A percentile compares a stretch with the other conserved stretches of the same genome.
phyloP scores from a whole-genome alignment of 2,797 vertebrate genomes.

The Eidolon dupreanum region DNA sequence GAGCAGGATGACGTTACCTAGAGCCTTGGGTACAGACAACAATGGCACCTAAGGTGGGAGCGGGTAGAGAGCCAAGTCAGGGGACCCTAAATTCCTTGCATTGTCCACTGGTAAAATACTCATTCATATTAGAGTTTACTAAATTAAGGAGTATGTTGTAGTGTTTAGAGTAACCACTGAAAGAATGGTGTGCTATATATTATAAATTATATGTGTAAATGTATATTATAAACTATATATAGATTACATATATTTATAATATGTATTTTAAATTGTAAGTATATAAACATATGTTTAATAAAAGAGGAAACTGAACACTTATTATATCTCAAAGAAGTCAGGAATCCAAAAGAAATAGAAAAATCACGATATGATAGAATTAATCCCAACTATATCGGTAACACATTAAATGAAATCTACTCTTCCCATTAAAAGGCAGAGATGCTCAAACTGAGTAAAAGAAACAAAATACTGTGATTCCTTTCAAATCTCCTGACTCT shows the following conservation, averaged over 20 bases:
- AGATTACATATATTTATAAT: neutral
- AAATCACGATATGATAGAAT: neutral
- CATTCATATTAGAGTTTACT: neutral
- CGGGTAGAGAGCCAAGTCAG: neutral
- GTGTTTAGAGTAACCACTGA: neutral
- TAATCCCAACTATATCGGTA: neutral
- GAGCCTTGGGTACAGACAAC: neutral
- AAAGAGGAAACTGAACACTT: neutral
- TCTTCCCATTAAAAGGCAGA: neutral
- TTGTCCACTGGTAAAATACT: neutral
- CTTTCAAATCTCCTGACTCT: neutral
- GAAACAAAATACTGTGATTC: neutral
- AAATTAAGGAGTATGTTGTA: neutral
- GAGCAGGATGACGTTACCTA: neutral
- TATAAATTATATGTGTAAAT: neutral
- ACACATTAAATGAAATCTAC: neutral
- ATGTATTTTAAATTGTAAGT: neutral
- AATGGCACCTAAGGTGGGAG: neutral
- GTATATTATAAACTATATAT: neutral
- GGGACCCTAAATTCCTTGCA: neutral
- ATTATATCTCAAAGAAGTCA: neutral
- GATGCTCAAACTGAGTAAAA: neutral
- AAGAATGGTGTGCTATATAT: neutral
- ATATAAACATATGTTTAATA: neutral
- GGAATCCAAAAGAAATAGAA: neutral